Percentiles rank a stretch among this genome's conserved stretches.
These are phyloP conservation scores for Eurosta solidaginis DNA, from an alignment of 1,140 invertebrate species.

Conservation along the genomic window DNA sequence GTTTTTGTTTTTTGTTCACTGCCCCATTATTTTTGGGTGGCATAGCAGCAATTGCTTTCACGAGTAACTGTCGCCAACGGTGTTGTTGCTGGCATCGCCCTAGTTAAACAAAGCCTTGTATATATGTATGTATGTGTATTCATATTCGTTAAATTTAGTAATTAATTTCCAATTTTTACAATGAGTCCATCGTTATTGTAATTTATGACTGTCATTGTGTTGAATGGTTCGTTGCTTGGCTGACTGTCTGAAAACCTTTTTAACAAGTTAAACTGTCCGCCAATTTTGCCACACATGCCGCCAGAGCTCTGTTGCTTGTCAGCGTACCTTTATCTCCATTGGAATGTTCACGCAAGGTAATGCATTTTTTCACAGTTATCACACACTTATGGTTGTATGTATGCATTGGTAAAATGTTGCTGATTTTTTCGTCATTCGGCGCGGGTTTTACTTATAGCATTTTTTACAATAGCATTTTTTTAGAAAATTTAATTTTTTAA, in stretches of 20 bases:
- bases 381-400: too few species aligned
- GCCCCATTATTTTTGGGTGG: conserved; percentile 14
- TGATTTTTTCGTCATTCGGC: too few species aligned
- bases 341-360: not conserved
- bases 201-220: not conserved
- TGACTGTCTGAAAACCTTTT: too few species aligned
- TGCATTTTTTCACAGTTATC: not conserved
- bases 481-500: too few species aligned
- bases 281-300: not conserved
- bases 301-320: not conserved
- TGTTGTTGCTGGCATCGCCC: not conserved
- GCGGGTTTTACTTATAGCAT: too few species aligned
- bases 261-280: not conserved
- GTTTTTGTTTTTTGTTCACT: not conserved
- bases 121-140: too few species aligned
- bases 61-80: not conserved
- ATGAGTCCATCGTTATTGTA: not conserved
- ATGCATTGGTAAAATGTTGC: too few species aligned
- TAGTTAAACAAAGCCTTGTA: not conserved
- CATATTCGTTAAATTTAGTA: conserved; percentile 7
- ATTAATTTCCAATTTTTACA: conserved; percentile 25
- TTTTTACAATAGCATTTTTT: too few species aligned
- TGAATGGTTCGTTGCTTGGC: too few species aligned
- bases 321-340: not conserved
- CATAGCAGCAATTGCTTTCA: not conserved